Base-by-base conservation (phyloP, 2,797 vertebrate genomes). In the Poecilia velifera region DNA sequence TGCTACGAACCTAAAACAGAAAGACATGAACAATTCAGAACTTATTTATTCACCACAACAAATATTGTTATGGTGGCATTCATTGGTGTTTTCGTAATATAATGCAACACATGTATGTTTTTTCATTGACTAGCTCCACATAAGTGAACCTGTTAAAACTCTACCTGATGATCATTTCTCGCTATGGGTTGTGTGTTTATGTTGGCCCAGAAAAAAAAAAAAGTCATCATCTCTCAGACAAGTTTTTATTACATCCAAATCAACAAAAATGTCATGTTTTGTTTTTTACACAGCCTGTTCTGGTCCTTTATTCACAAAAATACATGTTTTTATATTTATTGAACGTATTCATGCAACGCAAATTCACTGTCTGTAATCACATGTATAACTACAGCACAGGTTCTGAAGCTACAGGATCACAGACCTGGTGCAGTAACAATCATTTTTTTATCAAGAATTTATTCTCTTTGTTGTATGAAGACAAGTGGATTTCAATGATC, bases 231-330 rank as follows among this genome's bases (percentile, higher is more conserved):
- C 14, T 74, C 68, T 81, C 64, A 73, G 82, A 82, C 62, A 28
- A 72, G 55, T 51, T 72, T 89, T 82, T 83, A 87, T 79, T 82
- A 46, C 75, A 14, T 76, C 62, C 66, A 73, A 68, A 78, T 79
- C 36, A 68, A 41, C 36, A 68, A 41, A 41, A 68, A 41, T 68
- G 20, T 68, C 20, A 66, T 36, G 36, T 41, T 68, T 68, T 39
- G 36, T 68, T 41, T 41, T 8, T 41, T 34, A 66, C 7, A 41
- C 36, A 25, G 20, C 36, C 36, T 68, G 36, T 68, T 68, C 22
- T 68, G 20, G 36, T 41, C 20, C 41, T 87, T 76, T 76, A 80
- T 76, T 82, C 34, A 74, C 45, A 68, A 43, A 39, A 34, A 31
- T 2, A 73, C 34, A 62, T 74, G 43, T 36, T 70, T 43, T 0